phyloP scores from a whole-genome alignment of 2,113 vertebrate genomes.

The Notothenia coriiceps region DNA sequence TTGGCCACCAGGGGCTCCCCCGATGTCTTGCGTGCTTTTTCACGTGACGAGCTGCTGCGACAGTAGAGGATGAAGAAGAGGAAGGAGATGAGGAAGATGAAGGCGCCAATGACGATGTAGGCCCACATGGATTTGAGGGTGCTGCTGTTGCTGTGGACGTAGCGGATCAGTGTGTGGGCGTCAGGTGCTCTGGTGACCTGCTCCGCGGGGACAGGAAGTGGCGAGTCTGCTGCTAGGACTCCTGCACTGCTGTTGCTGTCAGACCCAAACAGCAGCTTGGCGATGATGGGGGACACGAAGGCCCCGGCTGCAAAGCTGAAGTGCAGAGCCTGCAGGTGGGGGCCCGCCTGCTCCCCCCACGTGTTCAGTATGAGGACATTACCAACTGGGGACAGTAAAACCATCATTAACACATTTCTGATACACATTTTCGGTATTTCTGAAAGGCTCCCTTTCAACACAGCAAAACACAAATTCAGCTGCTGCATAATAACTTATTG shows the following conservation, averaged over 20 bases:
- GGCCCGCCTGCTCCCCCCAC: conserved; percentile 89
- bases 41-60: conserved; percentile 57
- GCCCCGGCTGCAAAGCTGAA: conserved; percentile 95
- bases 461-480: too few species aligned
- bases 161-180: background rate
- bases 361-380: conserved; percentile 90
- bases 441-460: too few species aligned
- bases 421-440: too few species aligned
- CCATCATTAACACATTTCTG: background rate
- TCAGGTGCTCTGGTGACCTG: background rate
- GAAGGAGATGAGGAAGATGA: conserved; percentile 84
- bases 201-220: background rate
- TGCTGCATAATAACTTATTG: too few species aligned
- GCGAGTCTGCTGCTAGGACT: background rate
- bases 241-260: conserved; percentile 25
- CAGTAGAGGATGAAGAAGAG: conserved; percentile 86
- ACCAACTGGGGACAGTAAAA: conserved; percentile 83
- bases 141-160: conserved; percentile 12
- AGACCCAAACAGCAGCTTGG: conserved; percentile 87
- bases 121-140: conserved; percentile 85
- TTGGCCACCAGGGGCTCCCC: conserved; percentile 79
- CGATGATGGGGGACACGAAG: conserved; percentile 90
- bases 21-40: conserved; percentile 56
- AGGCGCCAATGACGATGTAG: conserved; percentile 88
- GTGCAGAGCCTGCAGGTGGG: conserved; percentile 95